A percentile compares a stretch with the other conserved stretches of the same genome.
Conservation (phyloP, 2,113 vertebrate genomes). For the Paratilapia polleni region DNA sequence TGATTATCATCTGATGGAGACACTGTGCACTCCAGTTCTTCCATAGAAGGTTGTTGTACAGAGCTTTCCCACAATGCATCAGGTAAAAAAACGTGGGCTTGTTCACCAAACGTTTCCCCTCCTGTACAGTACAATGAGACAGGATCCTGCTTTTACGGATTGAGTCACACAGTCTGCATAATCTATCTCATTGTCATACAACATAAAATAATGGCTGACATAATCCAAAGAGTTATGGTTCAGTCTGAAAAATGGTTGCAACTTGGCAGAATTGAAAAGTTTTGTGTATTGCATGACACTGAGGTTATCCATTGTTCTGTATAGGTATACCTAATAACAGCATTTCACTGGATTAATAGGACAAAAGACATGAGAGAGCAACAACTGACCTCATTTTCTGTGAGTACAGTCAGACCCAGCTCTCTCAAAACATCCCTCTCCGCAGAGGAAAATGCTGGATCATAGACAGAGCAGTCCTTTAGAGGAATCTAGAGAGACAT, state of each 20-base stretch:
- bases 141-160: background rate
- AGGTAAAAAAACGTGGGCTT: conserved; percentile 90
- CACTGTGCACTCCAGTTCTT: conserved; percentile 86
- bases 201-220: background rate
- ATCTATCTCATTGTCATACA: background rate
- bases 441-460: conserved; percentile 84
- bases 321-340: background rate
- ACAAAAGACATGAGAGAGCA: background rate
- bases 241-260: background rate
- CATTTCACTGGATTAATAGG: background rate
- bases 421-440: conserved; percentile 79
- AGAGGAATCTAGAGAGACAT: conserved; percentile 59
- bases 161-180: background rate
- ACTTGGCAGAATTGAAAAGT: background rate
- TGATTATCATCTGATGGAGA: conserved; percentile 82
- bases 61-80: conserved; percentile 93
- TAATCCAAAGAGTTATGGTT: background rate
- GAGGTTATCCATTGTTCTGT: background rate
- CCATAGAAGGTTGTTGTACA: conserved; percentile 98
- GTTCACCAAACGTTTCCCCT: conserved; percentile 82
- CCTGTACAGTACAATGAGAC: conserved; percentile 76
- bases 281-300: background rate
- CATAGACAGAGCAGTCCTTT: conserved; percentile 81
- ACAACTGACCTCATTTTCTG: conserved; percentile 88
- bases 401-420: conserved; percentile 84